These are phyloP conservation scores for Ceyx margarethae DNA, from an alignment of 2,113 vertebrate species.

Conservation along the genomic window DNA sequence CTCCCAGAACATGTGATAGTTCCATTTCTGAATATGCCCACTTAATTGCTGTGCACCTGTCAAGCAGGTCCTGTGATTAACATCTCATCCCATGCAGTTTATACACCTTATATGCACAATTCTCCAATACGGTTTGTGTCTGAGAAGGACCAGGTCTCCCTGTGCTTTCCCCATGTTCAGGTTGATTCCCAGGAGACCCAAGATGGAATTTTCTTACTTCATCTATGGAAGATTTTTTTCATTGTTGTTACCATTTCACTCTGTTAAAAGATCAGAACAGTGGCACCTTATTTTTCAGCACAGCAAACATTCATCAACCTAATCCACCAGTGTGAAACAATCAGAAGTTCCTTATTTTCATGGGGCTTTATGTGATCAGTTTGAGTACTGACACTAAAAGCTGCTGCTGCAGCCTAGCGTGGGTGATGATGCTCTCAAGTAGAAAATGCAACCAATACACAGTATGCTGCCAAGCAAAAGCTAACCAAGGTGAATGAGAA, in stretches of 20 bases:
- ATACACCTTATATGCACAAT: neutral
- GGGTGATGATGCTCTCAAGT: neutral
- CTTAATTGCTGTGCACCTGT: rapidly evolving
- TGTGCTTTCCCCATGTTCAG: neutral
- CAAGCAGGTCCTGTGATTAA: rapidly evolving
- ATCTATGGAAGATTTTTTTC: neutral
- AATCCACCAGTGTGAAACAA: neutral
- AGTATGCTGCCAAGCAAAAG: neutral
- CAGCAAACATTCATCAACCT: neutral
- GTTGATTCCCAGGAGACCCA: neutral
- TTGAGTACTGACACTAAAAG: neutral
- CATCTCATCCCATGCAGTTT: neutral
- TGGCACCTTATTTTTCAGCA: neutral
- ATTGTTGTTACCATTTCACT: neutral
- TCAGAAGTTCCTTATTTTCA: neutral
- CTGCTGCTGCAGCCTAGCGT: neutral
- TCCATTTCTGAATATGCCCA: neutral
- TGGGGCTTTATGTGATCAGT: neutral
- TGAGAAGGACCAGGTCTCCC: neutral
- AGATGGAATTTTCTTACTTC: neutral
- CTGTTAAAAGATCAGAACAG: neutral
- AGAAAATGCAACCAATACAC: neutral
- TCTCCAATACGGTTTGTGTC: neutral
- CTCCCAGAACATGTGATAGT: neutral
- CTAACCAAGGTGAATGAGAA: neutral